Evolutionary conservation across 2,797 vertebrate species (phyloP), one percentile per base, ranked within the genome.

Genomic region (Rhynchotus rufescens): DNA sequence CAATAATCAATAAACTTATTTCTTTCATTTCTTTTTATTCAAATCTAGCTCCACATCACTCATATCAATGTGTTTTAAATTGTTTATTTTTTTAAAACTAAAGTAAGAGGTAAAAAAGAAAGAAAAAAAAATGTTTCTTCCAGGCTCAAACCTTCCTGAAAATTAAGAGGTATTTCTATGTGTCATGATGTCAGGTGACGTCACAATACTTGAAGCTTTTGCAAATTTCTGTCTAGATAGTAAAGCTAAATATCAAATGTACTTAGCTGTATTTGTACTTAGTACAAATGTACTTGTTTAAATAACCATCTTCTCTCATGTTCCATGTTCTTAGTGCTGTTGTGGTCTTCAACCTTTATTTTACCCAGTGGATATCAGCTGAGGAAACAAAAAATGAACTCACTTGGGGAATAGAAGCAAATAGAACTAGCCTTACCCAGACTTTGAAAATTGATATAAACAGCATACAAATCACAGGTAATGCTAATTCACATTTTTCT

Each of bases 391-490:
- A 96, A 96, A 80, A 95, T 84, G 97, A 97, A 44, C 67, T 98
- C 40, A 56, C 96, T 93, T 94, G 60, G 54, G 96, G 96, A 66
- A 92, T 97, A 86, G 88, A 80, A 30, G 20, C 86, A 93, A 97
- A 96, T 86, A 95, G 89, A 89, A 91, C 90, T 84, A 80, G 86
- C 62, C 90, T 96, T 85, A 84, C 92, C 10, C 71, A 93, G 81
- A 93, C 67, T 76, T 90, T 98, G 73, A 95, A 85, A 87, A 95
- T 98, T 92, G 97, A 98, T 95, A 81, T 94, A 68, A 94, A 92
- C 94, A 98, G 97, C 96, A 93, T 98, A 91, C 52, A 96, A 91
- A 84, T 98, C 82, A 94, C 92, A 97, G 97, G 97, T 98, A 98
- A 96, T 77, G 34, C 25, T 73, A 81, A 59, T 66, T 62, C 36